Percentiles rank a stretch among this genome's conserved stretches.
Conservation (phyloP, 1,140 invertebrate species). For the Trachymyrmex cornetzi region DNA sequence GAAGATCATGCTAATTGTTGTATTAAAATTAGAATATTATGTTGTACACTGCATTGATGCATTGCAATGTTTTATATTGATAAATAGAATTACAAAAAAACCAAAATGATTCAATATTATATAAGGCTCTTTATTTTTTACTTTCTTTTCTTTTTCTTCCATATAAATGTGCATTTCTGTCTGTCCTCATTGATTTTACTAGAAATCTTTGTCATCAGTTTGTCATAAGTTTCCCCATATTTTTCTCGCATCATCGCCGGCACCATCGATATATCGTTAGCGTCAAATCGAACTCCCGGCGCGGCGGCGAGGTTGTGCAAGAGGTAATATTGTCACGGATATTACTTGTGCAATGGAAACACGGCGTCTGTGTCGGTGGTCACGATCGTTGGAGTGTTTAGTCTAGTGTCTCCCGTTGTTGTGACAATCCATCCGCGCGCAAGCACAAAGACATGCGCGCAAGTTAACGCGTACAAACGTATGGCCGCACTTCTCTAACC, state of each 20-base stretch:
- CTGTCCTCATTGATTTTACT: not conserved
- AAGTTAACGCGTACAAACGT: slow-evolving; percentile 58
- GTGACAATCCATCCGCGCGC: slow-evolving; percentile 80
- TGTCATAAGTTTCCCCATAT: not conserved
- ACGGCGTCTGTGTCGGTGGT: slow-evolving; percentile 68
- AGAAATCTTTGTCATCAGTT: not conserved
- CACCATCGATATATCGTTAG: slow-evolving; percentile 9
- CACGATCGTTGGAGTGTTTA: slow-evolving; percentile 81
- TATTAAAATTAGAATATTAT: slow-evolving; percentile 12
- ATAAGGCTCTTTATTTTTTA: not conserved
- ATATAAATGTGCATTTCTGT: not conserved
- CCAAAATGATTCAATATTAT: not conserved
- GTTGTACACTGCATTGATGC: not conserved
- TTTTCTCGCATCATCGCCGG: slow-evolving; percentile 25
- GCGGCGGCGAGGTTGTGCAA: not conserved
- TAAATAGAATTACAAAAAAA: not conserved
- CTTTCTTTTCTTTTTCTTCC: not conserved
- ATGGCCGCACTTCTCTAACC: slow-evolving; percentile 50
- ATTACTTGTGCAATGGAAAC: slow-evolving; percentile 70
- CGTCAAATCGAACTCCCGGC: slow-evolving; percentile 24
- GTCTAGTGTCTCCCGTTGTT: slow-evolving; percentile 79
- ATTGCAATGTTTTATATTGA: not conserved
- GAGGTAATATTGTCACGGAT: slow-evolving; percentile 73
- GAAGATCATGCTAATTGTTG: not conserved
- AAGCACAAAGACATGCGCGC: slow-evolving; percentile 69